phyloP scores from a whole-genome alignment of 1,140 invertebrate species.

The Trypoxylus dichotomus region DNA sequence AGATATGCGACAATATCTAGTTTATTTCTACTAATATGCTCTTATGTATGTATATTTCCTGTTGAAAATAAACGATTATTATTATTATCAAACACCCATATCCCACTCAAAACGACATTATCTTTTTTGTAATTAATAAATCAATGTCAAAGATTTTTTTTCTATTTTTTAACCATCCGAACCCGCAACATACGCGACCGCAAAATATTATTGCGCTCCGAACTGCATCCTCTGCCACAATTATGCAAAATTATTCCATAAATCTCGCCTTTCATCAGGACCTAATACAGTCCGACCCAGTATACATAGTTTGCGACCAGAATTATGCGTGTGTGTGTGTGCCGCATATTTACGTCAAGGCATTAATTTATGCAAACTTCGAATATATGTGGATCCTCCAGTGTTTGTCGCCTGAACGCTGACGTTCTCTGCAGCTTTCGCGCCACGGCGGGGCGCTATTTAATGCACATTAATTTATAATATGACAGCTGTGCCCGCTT shows the following conservation, averaged over 20 bases:
- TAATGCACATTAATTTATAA: background rate
- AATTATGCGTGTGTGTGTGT: background rate
- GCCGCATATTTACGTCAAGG: background rate
- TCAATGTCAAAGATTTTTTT: too few relatives aligned
- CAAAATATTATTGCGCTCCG: too few relatives aligned
- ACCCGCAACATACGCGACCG: too few relatives aligned
- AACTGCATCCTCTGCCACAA: background rate
- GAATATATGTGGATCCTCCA: background rate
- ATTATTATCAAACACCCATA: too few relatives aligned
- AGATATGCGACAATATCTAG: too few relatives aligned
- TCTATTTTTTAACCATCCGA: too few relatives aligned
- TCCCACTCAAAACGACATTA: too few relatives aligned
- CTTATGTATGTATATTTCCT: too few relatives aligned
- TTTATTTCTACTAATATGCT: too few relatives aligned
- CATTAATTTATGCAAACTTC: background rate
- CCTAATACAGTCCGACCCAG: background rate
- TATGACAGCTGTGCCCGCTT: background rate
- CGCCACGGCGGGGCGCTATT: background rate
- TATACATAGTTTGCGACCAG: background rate
- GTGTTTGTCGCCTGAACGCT: background rate
- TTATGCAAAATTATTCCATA: constrained; percentile 4
- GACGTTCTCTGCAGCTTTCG: background rate
- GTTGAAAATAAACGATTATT: too few relatives aligned
- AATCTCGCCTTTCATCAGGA: background rate
- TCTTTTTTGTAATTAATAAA: too few relatives aligned